These are phyloP conservation scores for Glomeris marginata DNA, from an alignment of 2,888 invertebrate genomes.

Conservation along the genomic window DNA sequence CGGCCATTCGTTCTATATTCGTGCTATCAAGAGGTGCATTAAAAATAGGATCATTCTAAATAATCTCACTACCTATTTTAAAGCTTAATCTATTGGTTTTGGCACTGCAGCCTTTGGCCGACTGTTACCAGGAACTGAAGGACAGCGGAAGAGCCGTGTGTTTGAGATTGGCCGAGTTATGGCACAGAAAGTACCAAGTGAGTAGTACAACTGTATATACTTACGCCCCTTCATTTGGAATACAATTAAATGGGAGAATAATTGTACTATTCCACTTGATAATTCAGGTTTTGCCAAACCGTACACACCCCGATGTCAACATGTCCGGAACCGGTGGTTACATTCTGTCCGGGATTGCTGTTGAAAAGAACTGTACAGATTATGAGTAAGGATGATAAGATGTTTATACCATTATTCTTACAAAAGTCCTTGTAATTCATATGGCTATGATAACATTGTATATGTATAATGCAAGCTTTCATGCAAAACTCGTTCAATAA, in stretches of 20 bases:
- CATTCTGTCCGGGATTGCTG: conserved; percentile 53
- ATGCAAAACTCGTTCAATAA: too few species aligned
- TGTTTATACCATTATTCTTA: too few species aligned
- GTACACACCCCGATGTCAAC: conserved; percentile 88
- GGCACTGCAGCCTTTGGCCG: conserved; percentile 48
- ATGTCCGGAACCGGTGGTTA: conserved; percentile 84
- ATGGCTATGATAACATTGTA: too few species aligned
- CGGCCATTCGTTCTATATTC: conserved; percentile 75
- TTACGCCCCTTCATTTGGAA: too few species aligned
- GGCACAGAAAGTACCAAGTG: conserved; percentile 73
- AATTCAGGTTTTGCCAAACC: conserved; percentile 47
- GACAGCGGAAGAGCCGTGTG: conserved; percentile 50
- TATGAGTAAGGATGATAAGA: too few species aligned
- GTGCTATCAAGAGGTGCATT: conserved; percentile 47
- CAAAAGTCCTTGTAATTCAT: too few species aligned
- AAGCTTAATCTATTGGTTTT: conserved; percentile 6
- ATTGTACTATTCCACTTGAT: too few species aligned
- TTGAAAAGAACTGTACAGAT: too few species aligned
- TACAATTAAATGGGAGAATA: too few species aligned
- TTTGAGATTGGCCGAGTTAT: conserved; percentile 66
- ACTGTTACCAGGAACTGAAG: conserved; percentile 64
- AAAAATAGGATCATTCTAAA: not conserved
- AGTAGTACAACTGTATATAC: not conserved
- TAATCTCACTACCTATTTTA: not conserved
- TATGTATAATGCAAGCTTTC: too few species aligned